Percentiles rank a stretch among this genome's conserved stretches.
phyloP scores from a whole-genome alignment of 2,888 invertebrate genomes.

The Platerodrilus igneus region DNA sequence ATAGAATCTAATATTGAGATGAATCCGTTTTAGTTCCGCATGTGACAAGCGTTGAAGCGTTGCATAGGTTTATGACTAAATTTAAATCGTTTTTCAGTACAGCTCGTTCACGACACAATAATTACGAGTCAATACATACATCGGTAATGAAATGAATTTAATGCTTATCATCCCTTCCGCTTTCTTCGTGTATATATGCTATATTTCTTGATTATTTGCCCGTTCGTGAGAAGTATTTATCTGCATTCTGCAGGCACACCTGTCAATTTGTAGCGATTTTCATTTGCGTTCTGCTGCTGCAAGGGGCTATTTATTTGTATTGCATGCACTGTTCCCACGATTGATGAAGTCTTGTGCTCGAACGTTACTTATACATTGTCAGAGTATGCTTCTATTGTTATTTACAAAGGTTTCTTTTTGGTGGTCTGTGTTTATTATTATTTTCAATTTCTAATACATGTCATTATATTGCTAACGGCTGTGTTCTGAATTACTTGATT shows the following conservation, averaged over 20 bases:
- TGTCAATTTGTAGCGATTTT: slow-evolving; percentile 20
- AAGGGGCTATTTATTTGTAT: too few relatives aligned
- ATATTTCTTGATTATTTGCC: slow-evolving; percentile 3
- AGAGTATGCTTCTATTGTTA: too few relatives aligned
- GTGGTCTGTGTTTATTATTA: slow-evolving; percentile 8
- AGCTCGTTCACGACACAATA: too few relatives aligned
- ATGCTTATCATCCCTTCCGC: background rate
- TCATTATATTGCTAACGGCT: slow-evolving; percentile 6
- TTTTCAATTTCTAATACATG: slow-evolving; percentile 9
- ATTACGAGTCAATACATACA: too few relatives aligned
- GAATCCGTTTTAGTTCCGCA: slow-evolving; percentile 9
- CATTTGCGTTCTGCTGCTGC: too few relatives aligned
- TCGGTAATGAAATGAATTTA: too few relatives aligned
- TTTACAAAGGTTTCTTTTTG: too few relatives aligned
- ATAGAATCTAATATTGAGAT: slow-evolving; percentile 3
- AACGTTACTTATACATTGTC: too few relatives aligned
- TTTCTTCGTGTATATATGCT: slow-evolving; percentile 9
- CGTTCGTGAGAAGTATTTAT: slow-evolving; percentile 14
- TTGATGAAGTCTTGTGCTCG: slow-evolving; percentile 9
- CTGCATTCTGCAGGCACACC: slow-evolving; percentile 14
- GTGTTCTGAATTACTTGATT: slow-evolving; percentile 4
- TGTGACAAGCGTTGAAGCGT: slow-evolving; percentile 6
- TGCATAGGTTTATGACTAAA: too few relatives aligned
- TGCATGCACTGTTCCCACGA: slow-evolving; percentile 13
- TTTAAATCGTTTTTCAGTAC: too few relatives aligned